These are phyloP conservation scores for Pseudochaenichthys georgianus DNA, from an alignment of 2,797 vertebrate species.

Conservation along the genomic window DNA sequence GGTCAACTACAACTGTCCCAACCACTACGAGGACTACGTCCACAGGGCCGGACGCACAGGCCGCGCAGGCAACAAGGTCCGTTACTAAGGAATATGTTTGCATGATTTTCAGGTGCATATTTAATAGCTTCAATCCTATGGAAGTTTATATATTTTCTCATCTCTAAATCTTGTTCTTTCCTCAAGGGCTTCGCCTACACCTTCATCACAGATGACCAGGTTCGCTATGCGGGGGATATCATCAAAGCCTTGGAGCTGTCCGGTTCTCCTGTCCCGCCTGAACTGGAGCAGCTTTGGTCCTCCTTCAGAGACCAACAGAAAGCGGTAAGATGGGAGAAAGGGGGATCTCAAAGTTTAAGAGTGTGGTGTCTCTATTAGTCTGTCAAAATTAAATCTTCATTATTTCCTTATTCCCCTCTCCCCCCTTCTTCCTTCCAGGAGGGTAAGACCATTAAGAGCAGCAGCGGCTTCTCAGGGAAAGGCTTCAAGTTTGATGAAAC, in stretches of 20 bases:
- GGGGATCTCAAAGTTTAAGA: no score
- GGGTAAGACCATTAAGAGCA: conserved; percentile 96
- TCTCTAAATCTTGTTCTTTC: neutral
- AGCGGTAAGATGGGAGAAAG: conserved; percentile 85
- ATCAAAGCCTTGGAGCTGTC: conserved; percentile 98
- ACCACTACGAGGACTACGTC: conserved; percentile 99
- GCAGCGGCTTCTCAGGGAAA: conserved; percentile 98
- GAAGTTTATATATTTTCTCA: neutral
- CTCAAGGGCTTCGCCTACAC: conserved; percentile 94
- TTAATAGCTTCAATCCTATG: neutral
- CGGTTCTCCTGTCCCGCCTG: conserved; percentile 88
- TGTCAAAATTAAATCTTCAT: neutral
- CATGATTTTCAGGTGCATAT: neutral
- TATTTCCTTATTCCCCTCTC: neutral
- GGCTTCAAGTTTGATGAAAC: conserved; percentile 99
- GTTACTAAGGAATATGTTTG: neutral
- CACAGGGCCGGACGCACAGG: conserved; percentile 97
- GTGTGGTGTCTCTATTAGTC: neutral
- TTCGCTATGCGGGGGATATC: conserved; percentile 96
- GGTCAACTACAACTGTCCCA: conserved; percentile 97
- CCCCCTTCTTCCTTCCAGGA: conserved; percentile 81
- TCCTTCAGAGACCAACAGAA: conserved; percentile 98
- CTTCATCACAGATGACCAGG: conserved; percentile 97
- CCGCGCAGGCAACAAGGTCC: conserved; percentile 96
- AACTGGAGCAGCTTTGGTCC: conserved; percentile 95